These are phyloP conservation scores for Chaetoderma sp. DNA, from an alignment of 2,888 invertebrate genomes.

Conservation along the genomic window DNA sequence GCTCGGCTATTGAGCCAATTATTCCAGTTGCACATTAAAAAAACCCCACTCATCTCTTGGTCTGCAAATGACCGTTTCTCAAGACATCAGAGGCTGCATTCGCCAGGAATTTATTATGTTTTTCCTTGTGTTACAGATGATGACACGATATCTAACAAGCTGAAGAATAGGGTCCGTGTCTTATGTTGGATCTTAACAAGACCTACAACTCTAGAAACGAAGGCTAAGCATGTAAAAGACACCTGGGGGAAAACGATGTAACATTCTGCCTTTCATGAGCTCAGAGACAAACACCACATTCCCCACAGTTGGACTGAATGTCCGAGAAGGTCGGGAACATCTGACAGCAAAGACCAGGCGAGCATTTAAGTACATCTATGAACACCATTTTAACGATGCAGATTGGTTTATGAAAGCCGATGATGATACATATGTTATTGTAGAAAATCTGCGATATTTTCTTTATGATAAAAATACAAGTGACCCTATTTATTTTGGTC, in stretches of 20 bases:
- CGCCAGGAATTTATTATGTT: too few relatives aligned
- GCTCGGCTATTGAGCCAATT: too few relatives aligned
- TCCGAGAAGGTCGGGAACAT: conserved; percentile 87
- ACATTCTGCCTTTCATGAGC: conserved; percentile 67
- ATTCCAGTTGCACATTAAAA: too few relatives aligned
- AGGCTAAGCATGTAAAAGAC: conserved; percentile 83
- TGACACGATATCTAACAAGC: conserved; percentile 59
- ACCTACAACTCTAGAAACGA: conserved; percentile 87
- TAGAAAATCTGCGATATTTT: conserved; percentile 95
- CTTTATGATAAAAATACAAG: conserved; percentile 80
- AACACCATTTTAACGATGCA: conserved; percentile 83
- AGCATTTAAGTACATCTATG: conserved; percentile 88
- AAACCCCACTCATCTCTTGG: too few relatives aligned
- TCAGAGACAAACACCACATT: conserved; percentile 77
- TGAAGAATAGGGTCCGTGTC: conserved; percentile 83
- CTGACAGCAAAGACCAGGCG: conserved; percentile 97
- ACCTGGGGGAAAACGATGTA: conserved; percentile 59
- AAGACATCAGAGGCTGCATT: too few relatives aligned
- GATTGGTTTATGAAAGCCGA: conserved; percentile 99
- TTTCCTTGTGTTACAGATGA: too few relatives aligned
- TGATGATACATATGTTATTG: conserved; percentile 95
- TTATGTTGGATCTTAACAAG: conserved; percentile 97
- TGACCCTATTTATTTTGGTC: conserved; percentile 82
- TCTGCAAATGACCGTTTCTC: too few relatives aligned
- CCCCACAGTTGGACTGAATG: conserved; percentile 79